These are phyloP conservation scores for Daktulosphaira vitifoliae DNA, from an alignment of 1,140 invertebrate genomes.

Conservation along the genomic window DNA sequence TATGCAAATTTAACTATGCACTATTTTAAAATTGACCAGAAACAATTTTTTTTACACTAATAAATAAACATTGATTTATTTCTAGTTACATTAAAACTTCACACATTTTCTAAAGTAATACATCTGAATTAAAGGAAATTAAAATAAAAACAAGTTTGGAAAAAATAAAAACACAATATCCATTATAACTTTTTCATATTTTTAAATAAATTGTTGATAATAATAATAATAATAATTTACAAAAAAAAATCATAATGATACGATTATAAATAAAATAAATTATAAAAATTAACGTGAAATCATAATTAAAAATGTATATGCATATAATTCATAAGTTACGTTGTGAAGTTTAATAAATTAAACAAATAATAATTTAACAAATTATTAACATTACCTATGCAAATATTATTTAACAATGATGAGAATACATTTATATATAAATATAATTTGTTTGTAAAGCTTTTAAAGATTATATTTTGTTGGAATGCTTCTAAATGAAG, in stretches of 20 bases:
- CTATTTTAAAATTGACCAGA: too few species aligned
- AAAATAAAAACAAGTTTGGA: not conserved
- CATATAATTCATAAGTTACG: slow-evolving; percentile 30
- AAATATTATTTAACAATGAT: slow-evolving; percentile 33
- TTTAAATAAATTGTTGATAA: slow-evolving; percentile 30
- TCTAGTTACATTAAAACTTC: too few species aligned
- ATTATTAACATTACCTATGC: slow-evolving; percentile 30
- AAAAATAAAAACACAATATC: not conserved
- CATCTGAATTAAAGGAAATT: too few species aligned
- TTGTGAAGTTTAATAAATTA: slow-evolving; percentile 27
- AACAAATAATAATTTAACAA: slow-evolving; percentile 32
- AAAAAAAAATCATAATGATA: slow-evolving; percentile 32
- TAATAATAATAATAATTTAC: slow-evolving; percentile 28
- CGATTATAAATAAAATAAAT: slow-evolving; percentile 33
- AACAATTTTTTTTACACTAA: too few species aligned
- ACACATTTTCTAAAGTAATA: too few species aligned
- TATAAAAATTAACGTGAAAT: slow-evolving; percentile 33
- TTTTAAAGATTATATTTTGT: slow-evolving; percentile 6
- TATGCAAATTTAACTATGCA: too few species aligned
- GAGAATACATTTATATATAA: slow-evolving; percentile 9
- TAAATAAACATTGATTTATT: too few species aligned
- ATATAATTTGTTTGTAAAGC: slow-evolving; percentile 9
- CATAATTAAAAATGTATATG: slow-evolving; percentile 31
- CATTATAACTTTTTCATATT: slow-evolving; percentile 26
- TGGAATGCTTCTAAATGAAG: slow-evolving; percentile 25